These are phyloP conservation scores for Axea sp. DNA, from an alignment of 2,888 invertebrate genomes.

Conservation along the genomic window DNA sequence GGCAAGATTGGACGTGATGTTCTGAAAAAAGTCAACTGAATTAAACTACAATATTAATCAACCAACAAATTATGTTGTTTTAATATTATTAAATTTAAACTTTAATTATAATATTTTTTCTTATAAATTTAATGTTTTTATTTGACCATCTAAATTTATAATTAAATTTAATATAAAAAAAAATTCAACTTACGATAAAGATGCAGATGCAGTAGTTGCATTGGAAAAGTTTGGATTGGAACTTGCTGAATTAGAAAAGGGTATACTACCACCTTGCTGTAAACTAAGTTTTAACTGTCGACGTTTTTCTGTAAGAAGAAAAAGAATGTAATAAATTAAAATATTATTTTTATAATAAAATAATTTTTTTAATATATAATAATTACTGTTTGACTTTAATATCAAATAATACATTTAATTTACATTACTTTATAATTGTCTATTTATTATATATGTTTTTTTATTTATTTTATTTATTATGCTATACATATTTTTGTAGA, in stretches of 20 bases:
- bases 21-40: slow-evolving; percentile 60
- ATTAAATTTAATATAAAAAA: too few species aligned
- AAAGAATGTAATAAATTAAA: background rate
- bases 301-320: slow-evolving; percentile 80
- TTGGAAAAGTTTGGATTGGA: slow-evolving; percentile 80
- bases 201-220: slow-evolving; percentile 66
- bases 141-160: too few species aligned
- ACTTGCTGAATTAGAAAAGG: slow-evolving; percentile 75
- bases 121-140: too few species aligned
- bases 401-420: too few species aligned
- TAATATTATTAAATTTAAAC: too few species aligned
- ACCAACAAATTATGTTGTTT: too few species aligned
- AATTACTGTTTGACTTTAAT: too few species aligned
- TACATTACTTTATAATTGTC: too few species aligned
- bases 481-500: too few species aligned
- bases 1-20: slow-evolving; percentile 76
- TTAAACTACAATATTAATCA: background rate
- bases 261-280: slow-evolving; percentile 79
- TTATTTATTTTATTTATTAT: too few species aligned
- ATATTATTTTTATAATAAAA: background rate
- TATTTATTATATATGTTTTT: too few species aligned
- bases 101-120: too few species aligned
- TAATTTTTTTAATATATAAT: background rate
- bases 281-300: slow-evolving; percentile 83
- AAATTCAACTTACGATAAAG: slow-evolving; percentile 67